Evolutionary conservation across 1,140 invertebrate species (phyloP).

Genomic region (Mesaphorura yosii): DNA sequence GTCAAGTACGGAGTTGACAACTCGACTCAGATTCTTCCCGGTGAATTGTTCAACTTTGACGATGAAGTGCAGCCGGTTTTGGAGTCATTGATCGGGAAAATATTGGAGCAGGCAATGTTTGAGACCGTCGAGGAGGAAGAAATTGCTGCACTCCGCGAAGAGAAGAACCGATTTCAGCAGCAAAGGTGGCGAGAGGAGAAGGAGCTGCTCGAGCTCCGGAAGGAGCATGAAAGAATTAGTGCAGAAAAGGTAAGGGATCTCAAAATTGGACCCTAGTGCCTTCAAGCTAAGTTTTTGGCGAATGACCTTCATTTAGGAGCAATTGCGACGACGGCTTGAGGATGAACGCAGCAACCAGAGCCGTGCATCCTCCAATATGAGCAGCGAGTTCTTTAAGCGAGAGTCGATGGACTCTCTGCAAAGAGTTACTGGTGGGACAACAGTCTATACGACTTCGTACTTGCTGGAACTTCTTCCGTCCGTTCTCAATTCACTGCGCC

Average conservation of each 20-base stretch:
- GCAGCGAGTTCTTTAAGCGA: too few relatives aligned
- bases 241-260: conserved; percentile 15
- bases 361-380: too few relatives aligned
- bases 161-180: conserved; percentile 13
- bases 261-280: too few relatives aligned
- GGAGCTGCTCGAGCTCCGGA: neutral
- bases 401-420: too few relatives aligned
- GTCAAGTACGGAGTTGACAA: conserved; percentile 7
- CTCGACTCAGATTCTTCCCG: conserved; percentile 14
- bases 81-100: conserved; percentile 11
- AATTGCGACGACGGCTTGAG: too few relatives aligned
- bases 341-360: too few relatives aligned
- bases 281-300: neutral
- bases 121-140: conserved; percentile 21
- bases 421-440: neutral
- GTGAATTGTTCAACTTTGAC: conserved; percentile 15
- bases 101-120: conserved; percentile 15
- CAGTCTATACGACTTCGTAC: conserved; percentile 19
- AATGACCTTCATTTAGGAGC: too few relatives aligned
- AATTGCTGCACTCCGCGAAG: conserved; percentile 5
- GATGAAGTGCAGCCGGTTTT: conserved; percentile 10
- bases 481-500: conserved; percentile 23
- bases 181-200: conserved; percentile 7
- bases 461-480: conserved; percentile 27
- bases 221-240: conserved; percentile 8